These are phyloP conservation scores for Ornithorhynchus anatinus DNA, from an alignment of 2,113 vertebrate genomes.

Conservation along the genomic window DNA sequence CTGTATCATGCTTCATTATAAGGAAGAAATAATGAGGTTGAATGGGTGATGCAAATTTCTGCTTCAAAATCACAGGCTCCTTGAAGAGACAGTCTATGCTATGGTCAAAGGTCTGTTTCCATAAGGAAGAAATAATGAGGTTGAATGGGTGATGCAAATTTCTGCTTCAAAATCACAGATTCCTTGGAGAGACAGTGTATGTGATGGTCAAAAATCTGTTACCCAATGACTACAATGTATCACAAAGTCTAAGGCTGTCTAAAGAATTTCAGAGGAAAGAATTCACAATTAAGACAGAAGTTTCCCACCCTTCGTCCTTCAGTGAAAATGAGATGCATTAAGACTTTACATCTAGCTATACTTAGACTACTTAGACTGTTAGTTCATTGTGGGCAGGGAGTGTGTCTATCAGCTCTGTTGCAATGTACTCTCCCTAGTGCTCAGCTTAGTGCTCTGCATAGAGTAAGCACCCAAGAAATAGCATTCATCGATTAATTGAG, in stretches of 20 bases:
- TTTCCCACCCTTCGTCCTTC: neutral
- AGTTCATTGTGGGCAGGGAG: too few species aligned
- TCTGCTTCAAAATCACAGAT: neutral
- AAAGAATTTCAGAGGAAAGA: conserved; percentile 34
- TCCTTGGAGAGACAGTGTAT: neutral
- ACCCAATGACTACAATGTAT: conserved; percentile 13
- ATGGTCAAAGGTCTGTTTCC: neutral
- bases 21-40: conserved; percentile 16
- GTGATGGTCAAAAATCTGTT: neutral
- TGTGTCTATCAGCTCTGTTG: too few species aligned
- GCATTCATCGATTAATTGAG: too few species aligned
- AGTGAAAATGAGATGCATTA: conserved; percentile 7
- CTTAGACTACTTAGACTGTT: too few species aligned
- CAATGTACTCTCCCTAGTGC: too few species aligned
- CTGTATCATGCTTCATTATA: conserved; percentile 29
- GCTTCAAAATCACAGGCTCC: conserved; percentile 12
- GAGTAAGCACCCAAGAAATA: too few species aligned
- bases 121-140: conserved; percentile 20
- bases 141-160: neutral
- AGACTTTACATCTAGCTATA: too few species aligned
- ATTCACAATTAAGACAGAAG: conserved; percentile 5
- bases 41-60: conserved; percentile 3
- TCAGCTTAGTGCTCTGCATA: too few species aligned
- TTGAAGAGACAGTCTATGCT: neutral
- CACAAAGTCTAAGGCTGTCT: neutral